Percentiles rank a stretch among this genome's conserved stretches.
Evolutionary conservation across 2,797 vertebrate species (phyloP).

Genomic region (Harpagifer antarcticus): DNA sequence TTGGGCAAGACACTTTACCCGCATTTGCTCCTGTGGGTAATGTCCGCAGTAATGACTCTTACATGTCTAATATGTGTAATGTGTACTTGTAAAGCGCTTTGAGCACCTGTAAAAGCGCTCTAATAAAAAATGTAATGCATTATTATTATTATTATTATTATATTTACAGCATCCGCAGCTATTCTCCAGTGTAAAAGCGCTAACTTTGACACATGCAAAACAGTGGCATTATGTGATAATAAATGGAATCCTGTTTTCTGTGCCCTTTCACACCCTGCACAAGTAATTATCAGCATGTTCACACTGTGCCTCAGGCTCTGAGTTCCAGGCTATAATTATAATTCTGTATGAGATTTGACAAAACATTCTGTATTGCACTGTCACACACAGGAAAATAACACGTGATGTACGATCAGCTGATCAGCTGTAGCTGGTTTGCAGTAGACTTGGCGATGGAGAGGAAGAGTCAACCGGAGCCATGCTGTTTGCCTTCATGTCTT

Average conservation of each 20-base stretch:
- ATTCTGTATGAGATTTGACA: slow-evolving; percentile 37
- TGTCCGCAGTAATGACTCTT: too few species aligned
- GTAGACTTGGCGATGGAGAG: slow-evolving; percentile 26
- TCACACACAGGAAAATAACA: slow-evolving; percentile 44
- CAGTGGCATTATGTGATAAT: slow-evolving; percentile 10
- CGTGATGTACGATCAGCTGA: slow-evolving; percentile 36
- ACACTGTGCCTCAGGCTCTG: slow-evolving; percentile 29
- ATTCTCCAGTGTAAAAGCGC: not conserved
- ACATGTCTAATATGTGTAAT: too few species aligned
- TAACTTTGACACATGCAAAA: not conserved
- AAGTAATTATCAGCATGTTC: slow-evolving; percentile 47
- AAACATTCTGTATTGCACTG: slow-evolving; percentile 16
- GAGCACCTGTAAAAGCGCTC: too few species aligned
- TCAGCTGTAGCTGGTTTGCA: slow-evolving; percentile 40
- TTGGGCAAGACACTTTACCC: too few species aligned
- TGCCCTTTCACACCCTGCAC: slow-evolving; percentile 26
- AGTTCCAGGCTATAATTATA: slow-evolving; percentile 54
- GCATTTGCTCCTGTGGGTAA: too few species aligned
- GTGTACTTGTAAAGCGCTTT: too few species aligned
- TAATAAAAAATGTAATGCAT: too few species aligned
- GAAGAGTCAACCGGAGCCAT: slow-evolving; percentile 27
- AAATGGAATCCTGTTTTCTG: slow-evolving; percentile 29
- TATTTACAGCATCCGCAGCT: not conserved
- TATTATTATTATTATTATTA: too few species aligned
- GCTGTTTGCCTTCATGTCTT: slow-evolving; percentile 35